Evolutionary conservation across 2,888 invertebrate genomes (phyloP).

Genomic region (Ditula angustiorana): DNA sequence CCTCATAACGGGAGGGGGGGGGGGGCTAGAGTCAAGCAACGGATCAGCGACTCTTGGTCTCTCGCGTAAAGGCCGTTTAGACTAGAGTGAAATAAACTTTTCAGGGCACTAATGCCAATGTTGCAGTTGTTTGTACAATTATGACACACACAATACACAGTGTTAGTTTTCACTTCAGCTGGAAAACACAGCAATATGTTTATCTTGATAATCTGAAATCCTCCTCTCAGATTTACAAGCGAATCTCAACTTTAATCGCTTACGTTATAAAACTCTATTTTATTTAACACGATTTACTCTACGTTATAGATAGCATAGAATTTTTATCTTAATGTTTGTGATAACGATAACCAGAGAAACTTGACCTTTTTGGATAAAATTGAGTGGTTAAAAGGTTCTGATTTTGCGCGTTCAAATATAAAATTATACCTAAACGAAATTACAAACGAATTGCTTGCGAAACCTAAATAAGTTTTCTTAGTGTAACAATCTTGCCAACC

Average conservation of each 20-base stretch:
- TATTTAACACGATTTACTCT: not conserved
- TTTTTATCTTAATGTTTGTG: not conserved
- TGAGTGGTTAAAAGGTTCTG: not conserved
- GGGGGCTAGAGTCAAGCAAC: no score
- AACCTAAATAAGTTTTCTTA: no score
- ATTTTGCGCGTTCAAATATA: no score
- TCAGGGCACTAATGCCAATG: no score
- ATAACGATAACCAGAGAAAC: not conserved
- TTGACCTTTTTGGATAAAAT: not conserved
- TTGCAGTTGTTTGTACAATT: not conserved
- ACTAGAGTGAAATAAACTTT: no score
- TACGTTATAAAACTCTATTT: not conserved
- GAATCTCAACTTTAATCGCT: not conserved
- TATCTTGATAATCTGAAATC: slow-evolving; percentile 23
- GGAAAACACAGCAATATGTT: slow-evolving; percentile 12
- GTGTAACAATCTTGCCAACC: no score
- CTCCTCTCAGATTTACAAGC: not conserved
- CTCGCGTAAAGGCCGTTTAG: no score
- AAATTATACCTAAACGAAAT: no score
- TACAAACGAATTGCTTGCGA: no score
- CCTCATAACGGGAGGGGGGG: no score
- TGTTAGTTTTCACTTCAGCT: slow-evolving; percentile 12
- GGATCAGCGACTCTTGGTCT: no score
- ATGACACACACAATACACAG: not conserved
- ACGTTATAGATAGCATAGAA: slow-evolving; percentile 14